A percentile compares a stretch with the other conserved stretches of the same genome.
Evolutionary conservation across 2,797 vertebrate species (phyloP).

Genomic region (Sebastes diaconus): DNA sequence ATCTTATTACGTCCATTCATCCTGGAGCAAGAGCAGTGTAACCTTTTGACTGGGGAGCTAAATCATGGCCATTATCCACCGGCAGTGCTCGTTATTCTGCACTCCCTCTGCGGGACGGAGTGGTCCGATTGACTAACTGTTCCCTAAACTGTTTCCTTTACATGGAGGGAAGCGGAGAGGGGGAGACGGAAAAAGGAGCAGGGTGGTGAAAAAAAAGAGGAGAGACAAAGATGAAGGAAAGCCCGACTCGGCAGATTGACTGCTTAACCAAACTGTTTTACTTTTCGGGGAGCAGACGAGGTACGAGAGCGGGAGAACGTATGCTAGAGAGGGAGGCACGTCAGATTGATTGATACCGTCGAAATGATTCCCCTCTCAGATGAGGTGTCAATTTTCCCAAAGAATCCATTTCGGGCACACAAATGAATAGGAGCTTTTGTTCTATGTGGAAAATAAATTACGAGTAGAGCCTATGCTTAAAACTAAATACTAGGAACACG

Average conservation of each 20-base stretch:
- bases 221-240: slow-evolving; percentile 40
- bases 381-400: slow-evolving; percentile 65
- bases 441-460: slow-evolving; percentile 61
- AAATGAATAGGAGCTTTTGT: slow-evolving; percentile 73
- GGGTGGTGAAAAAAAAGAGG: not conserved
- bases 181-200: not conserved
- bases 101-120: slow-evolving; percentile 71
- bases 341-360: slow-evolving; percentile 63
- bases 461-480: slow-evolving; percentile 51
- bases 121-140: slow-evolving; percentile 71
- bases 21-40: slow-evolving; percentile 70
- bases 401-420: slow-evolving; percentile 34
- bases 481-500: slow-evolving; percentile 53
- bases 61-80: slow-evolving; percentile 77
- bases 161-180: slow-evolving; percentile 32
- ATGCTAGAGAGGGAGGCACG: slow-evolving; percentile 15
- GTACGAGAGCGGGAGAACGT: not conserved
- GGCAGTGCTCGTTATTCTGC: slow-evolving; percentile 72
- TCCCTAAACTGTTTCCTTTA: slow-evolving; percentile 76
- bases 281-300: not conserved
- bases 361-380: slow-evolving; percentile 51
- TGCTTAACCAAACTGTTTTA: slow-evolving; percentile 40
- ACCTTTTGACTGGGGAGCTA: slow-evolving; percentile 77
- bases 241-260: slow-evolving; percentile 14
- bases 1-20: slow-evolving; percentile 79